Conservation (phyloP, 2,888 invertebrate genomes). For the Thereva unica region DNA sequence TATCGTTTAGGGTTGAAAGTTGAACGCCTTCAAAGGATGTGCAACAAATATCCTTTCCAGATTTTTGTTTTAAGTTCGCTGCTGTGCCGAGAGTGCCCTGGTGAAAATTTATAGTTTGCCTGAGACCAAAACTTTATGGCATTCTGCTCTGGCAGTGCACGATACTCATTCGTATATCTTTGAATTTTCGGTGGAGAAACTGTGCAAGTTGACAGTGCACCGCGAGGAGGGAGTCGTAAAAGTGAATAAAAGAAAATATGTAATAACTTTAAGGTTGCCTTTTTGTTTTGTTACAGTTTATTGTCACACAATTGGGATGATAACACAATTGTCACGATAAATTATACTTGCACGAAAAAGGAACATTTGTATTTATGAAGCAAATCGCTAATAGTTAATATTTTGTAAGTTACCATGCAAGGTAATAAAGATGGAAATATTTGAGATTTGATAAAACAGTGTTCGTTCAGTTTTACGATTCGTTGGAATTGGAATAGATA, state of each 20-base stretch:
- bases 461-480: too few relatives aligned
- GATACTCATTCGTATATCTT: slow-evolving; percentile 2
- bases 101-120: slow-evolving; percentile 38
- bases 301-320: slow-evolving; percentile 34
- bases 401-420: too few relatives aligned
- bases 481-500: too few relatives aligned
- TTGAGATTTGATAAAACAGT: too few relatives aligned
- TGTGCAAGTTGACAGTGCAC: slow-evolving; percentile 11
- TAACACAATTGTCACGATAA: slow-evolving; percentile 40
- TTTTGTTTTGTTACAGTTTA: slow-evolving; percentile 30
- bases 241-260: slow-evolving; percentile 15
- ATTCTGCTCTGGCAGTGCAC: not conserved
- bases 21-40: slow-evolving; percentile 46
- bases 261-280: not conserved
- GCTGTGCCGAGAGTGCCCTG: slow-evolving; percentile 19
- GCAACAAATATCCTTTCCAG: slow-evolving; percentile 44
- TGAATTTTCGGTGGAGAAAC: not conserved
- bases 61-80: slow-evolving; percentile 23
- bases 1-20: slow-evolving; percentile 43
- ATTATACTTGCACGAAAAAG: slow-evolving; percentile 28
- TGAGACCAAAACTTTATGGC: slow-evolving; percentile 31
- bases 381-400: too few relatives aligned
- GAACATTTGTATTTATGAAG: too few relatives aligned
- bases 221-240: slow-evolving; percentile 11
- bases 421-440: too few relatives aligned